Base-by-base conservation (phyloP, 2,888 invertebrate species). In the Zygogramma bicolorata region DNA sequence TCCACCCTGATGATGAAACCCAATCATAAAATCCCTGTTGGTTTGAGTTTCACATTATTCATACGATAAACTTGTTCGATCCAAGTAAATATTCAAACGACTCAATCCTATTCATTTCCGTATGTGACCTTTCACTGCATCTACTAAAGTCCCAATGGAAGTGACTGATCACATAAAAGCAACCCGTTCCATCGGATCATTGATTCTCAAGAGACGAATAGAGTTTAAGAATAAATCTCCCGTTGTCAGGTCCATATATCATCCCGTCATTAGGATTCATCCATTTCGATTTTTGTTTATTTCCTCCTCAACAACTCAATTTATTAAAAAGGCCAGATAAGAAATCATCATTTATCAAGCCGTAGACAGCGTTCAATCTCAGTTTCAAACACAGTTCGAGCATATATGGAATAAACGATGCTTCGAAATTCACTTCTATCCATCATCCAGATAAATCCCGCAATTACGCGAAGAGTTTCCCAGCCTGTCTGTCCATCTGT, bases 371-470 rank as follows among this genome's bases (percentile, higher is more conserved):
- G 61, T 53, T 68, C 68, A 58, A 68, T 72, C 72, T 68, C 65
- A 68, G 68, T 65, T 66, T 57, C 68, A 61, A 72, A 72, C 68
- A 38, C 60, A 65, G 68, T 59, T 68, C 59, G 60, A 68, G 71
- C 71, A 63, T 71, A 63, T 71, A 68, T 68, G 67, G 65, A 68
- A 71, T 68, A 68, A 71, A 68, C 46, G 67, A 68, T 63, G 68
- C 68, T 63, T 59, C 58, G 63, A 65, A 65, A 65, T 70, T 65
- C 70, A 66, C 70, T 61, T 38, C 63, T 61, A 71, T 71, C 71
- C 63, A 71, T 71, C 71, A 71, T 68, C 61, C 71, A 53, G 71
- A 68, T 67, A 71, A 71, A 71, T 71, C 71, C 71, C 40, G 68
- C 71, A 71, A 71, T 71, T 71, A 71, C 71, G 63, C 15, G 71